Evolutionary conservation across 2,113 vertebrate species (phyloP).

Genomic region (Dinomys branickii): DNA sequence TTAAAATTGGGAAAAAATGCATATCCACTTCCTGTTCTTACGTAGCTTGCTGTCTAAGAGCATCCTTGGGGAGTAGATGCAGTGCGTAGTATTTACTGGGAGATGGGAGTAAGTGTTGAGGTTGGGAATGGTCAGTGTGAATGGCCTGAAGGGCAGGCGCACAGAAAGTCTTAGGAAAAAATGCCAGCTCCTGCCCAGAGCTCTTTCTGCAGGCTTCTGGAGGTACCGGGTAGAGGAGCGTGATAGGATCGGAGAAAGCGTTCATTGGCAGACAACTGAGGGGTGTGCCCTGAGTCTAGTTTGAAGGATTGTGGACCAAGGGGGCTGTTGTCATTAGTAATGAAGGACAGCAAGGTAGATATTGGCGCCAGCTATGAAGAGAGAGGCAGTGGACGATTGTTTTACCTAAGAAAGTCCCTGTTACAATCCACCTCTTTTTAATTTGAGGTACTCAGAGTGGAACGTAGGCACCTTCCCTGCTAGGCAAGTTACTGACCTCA

Average conservation of each 20-base stretch:
- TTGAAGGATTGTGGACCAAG: neutral
- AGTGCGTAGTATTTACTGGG: neutral
- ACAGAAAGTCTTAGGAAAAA: neutral
- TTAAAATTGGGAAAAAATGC: neutral
- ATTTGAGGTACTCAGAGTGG: neutral
- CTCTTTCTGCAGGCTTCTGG: neutral
- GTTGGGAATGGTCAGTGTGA: neutral
- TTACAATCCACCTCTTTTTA: neutral
- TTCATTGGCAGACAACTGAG: neutral
- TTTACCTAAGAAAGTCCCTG: neutral
- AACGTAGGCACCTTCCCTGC: too few species aligned
- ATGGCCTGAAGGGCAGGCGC: too few species aligned
- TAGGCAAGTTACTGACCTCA: neutral
- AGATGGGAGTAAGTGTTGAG: neutral
- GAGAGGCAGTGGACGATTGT: neutral
- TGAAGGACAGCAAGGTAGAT: too few species aligned
- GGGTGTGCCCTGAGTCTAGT: neutral
- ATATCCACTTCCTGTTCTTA: neutral
- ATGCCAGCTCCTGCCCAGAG: neutral
- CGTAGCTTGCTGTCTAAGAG: neutral
- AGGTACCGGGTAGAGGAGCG: neutral
- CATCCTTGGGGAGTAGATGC: neutral
- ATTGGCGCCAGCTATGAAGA: neutral
- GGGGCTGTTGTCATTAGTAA: neutral
- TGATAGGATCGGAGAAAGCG: neutral